Evolutionary conservation across 1,140 invertebrate species (phyloP), one percentile per base, ranked within the genome.

Genomic region (Battus philenor): DNA sequence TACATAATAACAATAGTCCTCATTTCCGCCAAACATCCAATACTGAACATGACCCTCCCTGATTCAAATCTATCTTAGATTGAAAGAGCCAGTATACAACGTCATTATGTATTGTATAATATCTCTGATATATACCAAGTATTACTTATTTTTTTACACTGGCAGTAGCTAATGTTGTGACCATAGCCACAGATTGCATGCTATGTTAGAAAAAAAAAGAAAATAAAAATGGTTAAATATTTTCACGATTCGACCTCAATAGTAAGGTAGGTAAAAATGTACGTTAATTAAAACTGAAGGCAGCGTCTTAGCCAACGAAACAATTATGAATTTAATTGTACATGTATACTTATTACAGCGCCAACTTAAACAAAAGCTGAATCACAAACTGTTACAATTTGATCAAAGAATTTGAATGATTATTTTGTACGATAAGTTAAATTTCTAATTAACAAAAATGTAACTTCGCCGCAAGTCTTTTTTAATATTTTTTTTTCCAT

Each of bases 181-280:
- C 29, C 29, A 26, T 41, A 24, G 27, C 38, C 24, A 16, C 24
- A 41, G 38, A 41, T 41, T 41, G 38, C 38, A 41, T 41, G 38
- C 22, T 41, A 41, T 41, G 38, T 39, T 24, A 36, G 9, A 9
- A 18, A 11, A 16, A 29, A 41, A 41, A 41, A 41, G 24, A 17
- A n/a, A 13, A 41, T 29, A 41, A 16, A 10, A 41, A 5, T 41
- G 4, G 38, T 8, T 41, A 11, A 41, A 41, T 27, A 9, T 41
- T 41, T 41, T 26, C 38, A 41, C 38, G 38, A 41, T 29, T 41
- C 38, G 26, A 41, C 38, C 38, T 41, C 38, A 41, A 41, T 41
- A 41, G 17, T 26, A 29, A 41, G 15, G 29, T 17, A 41, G 12
- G 15, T 29, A 41, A 26, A 30, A 41, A 41, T 41, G 36, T 39